phyloP scores from a whole-genome alignment of 2,113 vertebrate species.

The Meriones unguiculatus region DNA sequence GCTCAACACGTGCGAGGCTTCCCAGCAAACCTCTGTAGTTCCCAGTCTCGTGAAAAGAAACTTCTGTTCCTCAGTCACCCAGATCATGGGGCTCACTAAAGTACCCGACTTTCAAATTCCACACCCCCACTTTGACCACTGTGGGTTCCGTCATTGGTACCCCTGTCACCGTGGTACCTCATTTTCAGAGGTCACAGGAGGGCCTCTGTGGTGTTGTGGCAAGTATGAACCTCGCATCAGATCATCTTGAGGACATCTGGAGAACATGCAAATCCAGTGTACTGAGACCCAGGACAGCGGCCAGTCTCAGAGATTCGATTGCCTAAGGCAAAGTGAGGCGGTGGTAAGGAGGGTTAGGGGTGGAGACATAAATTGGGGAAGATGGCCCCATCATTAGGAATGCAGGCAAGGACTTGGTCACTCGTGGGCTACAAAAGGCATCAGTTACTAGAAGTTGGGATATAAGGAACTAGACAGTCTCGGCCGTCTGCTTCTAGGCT shows the following conservation, averaged over 20 bases:
- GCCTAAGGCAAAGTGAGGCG: not conserved
- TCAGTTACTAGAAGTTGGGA: not conserved
- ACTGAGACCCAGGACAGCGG: not conserved
- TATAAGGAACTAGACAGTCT: not conserved
- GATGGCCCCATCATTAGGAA: not conserved
- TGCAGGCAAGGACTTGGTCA: not conserved
- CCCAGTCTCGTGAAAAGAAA: not conserved
- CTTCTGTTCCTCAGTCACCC: not conserved
- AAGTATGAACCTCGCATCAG: not conserved
- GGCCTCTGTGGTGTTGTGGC: not conserved
- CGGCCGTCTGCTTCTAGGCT: slow-evolving; percentile 3
- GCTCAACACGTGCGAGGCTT: not conserved
- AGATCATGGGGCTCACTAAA: slow-evolving; percentile 1
- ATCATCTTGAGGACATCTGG: not conserved
- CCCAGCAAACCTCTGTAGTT: not conserved
- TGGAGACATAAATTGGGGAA: not conserved
- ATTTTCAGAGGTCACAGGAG: slow-evolving; percentile 36
- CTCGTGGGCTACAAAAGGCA: not conserved
- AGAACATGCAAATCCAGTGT: not conserved
- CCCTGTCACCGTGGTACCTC: not conserved
- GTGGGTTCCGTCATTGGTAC: not conserved
- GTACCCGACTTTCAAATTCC: not conserved
- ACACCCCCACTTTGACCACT: not conserved
- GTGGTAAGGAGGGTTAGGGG: not conserved
- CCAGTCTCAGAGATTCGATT: not conserved